A percentile compares a stretch with the other conserved stretches of the same genome.
Conservation (phyloP, 2,797 vertebrate genomes). For the Setipinna tenuifilis region DNA sequence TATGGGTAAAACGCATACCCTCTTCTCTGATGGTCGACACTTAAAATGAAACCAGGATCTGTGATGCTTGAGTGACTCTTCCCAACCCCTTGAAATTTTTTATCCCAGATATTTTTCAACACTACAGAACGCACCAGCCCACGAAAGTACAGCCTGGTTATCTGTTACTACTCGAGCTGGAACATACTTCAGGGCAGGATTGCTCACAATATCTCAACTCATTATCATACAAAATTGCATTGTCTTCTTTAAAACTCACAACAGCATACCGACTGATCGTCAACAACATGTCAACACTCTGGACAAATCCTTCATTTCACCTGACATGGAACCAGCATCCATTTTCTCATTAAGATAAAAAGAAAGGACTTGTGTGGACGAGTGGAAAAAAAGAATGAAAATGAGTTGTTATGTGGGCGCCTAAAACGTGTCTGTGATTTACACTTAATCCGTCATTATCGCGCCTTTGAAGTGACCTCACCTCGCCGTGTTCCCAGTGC, state of each 20-base stretch:
- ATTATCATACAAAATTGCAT: background rate
- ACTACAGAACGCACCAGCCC: conserved; percentile 11
- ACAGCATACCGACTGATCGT: conserved; percentile 1
- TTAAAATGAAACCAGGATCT: background rate
- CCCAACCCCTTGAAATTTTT: background rate
- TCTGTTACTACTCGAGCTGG: background rate
- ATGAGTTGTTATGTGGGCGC: conserved; percentile 58
- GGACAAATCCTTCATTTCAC: conserved; percentile 12
- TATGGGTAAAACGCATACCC: conserved; percentile 45
- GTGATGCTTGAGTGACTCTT: background rate
- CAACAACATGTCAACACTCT: background rate
- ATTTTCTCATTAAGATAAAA: conserved; percentile 27
- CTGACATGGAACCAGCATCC: background rate
- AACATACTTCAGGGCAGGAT: background rate
- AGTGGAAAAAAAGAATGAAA: conserved; percentile 45
- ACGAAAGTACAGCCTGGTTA: background rate
- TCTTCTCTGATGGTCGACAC: conserved; percentile 34
- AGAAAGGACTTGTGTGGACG: conserved; percentile 58
- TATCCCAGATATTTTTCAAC: conserved; percentile 21
- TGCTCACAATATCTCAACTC: background rate
- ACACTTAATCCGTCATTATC: conserved; percentile 76
- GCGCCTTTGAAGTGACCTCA: conserved; percentile 78
- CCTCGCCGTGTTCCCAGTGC: conserved; percentile 60
- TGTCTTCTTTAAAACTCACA: background rate
- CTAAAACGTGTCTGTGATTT: conserved; percentile 67